Evolutionary conservation across 1,140 invertebrate species (phyloP), one percentile per base, ranked within the genome.

Genomic region (Danaus melanippus): DNA sequence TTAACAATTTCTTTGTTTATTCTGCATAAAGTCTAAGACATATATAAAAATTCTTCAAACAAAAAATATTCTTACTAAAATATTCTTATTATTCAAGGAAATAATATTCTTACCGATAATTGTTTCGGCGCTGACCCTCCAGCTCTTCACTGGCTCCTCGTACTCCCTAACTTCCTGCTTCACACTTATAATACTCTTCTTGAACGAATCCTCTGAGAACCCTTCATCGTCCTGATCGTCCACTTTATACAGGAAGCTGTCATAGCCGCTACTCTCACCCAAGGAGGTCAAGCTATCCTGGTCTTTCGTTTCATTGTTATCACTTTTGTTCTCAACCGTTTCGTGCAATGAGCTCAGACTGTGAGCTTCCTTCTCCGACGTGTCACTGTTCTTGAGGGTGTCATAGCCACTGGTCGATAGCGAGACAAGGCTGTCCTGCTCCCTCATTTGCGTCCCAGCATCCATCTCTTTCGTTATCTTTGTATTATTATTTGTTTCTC

Each of bases 251-350:
- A 91, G 92, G 65, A 95, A 93, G 69, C 94, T 95, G 68, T 95
- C 94, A 67, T 95, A 95, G 32, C 93, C 94, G 75, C 93, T 95
- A 62, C 93, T 95, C 59, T 95, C 93, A 3, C 93, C 93, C 11
- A 93, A 88, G 0, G 93, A 95, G 45, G 91, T 90, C 46, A 93
- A 82, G 80, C 91, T 93, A 66, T 91, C 89, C 10, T 84, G 71
- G 50, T 86, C 74, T 62, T 66, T 67, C 0, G 59, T 65, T 46
- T 74, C 64, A 12, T 58, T 53, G 5, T 44, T 44, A n/a, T 44
- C 12, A 8, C 12, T 12, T 44, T 9, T 43, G n/a, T 11, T 51
- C 21, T 65, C 65, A 0, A 53, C 59, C 0, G 59, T 56, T 51
- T 67, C 66, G 21, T 63, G 69, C 32, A 82, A 41, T 1, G 81